These are phyloP conservation scores for Henicopernis longicauda DNA, from an alignment of 2,113 vertebrate species.

Conservation along the genomic window DNA sequence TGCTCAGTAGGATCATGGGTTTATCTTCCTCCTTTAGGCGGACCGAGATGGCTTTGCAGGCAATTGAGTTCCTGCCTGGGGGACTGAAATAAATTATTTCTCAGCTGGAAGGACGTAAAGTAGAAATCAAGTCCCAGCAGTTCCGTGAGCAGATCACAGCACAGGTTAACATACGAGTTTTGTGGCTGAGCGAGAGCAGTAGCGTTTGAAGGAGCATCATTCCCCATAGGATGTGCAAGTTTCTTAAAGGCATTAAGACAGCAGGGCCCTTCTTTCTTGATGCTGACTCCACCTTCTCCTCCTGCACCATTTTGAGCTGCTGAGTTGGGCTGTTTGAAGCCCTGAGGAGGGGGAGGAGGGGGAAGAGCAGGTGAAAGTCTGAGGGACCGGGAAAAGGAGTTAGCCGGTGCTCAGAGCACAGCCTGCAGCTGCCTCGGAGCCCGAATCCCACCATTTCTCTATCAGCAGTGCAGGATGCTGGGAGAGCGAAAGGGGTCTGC, in stretches of 20 bases:
- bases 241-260: neutral
- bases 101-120: neutral
- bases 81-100: neutral
- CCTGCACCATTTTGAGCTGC: neutral
- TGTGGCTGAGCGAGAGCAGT: neutral
- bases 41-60: neutral
- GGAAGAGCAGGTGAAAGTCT: neutral
- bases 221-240: neutral
- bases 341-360: neutral
- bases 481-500: neutral
- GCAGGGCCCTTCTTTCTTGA: neutral
- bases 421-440: rapidly evolving
- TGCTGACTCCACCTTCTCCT: neutral
- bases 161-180: neutral
- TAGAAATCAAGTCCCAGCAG: neutral
- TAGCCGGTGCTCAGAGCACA: rapidly evolving
- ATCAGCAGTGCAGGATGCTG: neutral
- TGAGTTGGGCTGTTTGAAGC: neutral
- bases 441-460: neutral
- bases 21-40: neutral
- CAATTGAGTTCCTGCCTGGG: neutral
- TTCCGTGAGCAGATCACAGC: neutral
- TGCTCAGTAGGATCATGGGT: neutral
- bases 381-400: neutral
- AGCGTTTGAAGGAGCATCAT: rapidly evolving